Conservation (phyloP, 2,888 invertebrate genomes). For the Dorcus parallelipipedus region DNA sequence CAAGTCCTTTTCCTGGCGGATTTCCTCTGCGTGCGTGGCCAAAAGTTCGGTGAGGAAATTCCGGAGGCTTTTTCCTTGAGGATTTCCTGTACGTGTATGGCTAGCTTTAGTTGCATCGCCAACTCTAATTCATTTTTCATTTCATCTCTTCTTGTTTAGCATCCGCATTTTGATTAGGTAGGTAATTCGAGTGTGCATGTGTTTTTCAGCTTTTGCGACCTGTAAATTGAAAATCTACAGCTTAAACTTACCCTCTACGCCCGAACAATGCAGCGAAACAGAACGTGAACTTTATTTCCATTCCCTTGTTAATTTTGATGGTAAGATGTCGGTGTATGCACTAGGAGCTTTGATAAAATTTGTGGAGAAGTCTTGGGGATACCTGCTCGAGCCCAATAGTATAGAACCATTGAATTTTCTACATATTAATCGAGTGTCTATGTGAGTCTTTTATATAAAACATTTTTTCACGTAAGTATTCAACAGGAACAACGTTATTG, state of each 20-base stretch:
- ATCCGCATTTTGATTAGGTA: neutral
- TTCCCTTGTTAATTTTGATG: slow-evolving; percentile 61
- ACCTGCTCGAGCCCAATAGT: slow-evolving; percentile 36
- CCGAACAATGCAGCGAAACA: slow-evolving; percentile 51
- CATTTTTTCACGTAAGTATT: neutral
- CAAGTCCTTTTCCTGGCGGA: too few relatives aligned
- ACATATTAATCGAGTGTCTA: slow-evolving; percentile 56
- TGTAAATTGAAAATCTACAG: slow-evolving; percentile 56
- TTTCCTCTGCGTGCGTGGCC: too few relatives aligned
- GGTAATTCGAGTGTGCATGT: neutral
- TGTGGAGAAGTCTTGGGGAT: slow-evolving; percentile 62
- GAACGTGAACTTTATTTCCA: slow-evolving; percentile 59
- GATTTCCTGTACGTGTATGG: too few relatives aligned
- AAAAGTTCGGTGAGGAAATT: too few relatives aligned
- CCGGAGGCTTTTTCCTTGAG: too few relatives aligned
- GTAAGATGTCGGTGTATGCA: slow-evolving; percentile 63
- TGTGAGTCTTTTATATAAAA: slow-evolving; percentile 53
- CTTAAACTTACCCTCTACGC: slow-evolving; percentile 51
- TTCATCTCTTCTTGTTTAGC: neutral
- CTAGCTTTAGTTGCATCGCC: too few relatives aligned
- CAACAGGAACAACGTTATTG: neutral
- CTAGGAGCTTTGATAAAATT: slow-evolving; percentile 69
- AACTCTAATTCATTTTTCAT: too few relatives aligned
- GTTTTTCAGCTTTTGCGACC: slow-evolving; percentile 52
- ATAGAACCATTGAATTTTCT: slow-evolving; percentile 53